A percentile compares a stretch with the other conserved stretches of the same genome.
phyloP scores from a whole-genome alignment of 2,797 vertebrate species.

The Picus viridis region DNA sequence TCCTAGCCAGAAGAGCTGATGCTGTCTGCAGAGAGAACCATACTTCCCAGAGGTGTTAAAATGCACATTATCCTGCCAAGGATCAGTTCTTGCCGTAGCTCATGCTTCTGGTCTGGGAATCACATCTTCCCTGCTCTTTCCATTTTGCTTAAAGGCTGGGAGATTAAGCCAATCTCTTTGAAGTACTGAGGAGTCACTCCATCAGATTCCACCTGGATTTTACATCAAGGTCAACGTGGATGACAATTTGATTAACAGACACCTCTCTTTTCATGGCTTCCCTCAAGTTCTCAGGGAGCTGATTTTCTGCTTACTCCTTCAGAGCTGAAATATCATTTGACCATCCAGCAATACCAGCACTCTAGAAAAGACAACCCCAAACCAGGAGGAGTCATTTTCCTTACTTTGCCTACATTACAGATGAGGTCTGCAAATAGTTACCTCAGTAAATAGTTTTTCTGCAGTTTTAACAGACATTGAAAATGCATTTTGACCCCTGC shows the following conservation, averaged over 20 bases:
- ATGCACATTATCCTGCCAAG: neutral
- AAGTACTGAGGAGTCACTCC: neutral
- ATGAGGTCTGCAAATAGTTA: neutral
- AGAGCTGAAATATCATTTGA: neutral
- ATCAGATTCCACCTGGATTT: neutral
- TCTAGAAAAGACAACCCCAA: neutral
- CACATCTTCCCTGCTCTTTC: neutral
- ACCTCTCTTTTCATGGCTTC: neutral
- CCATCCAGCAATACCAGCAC: neutral
- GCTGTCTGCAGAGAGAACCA: rapidly evolving
- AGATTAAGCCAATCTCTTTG: neutral
- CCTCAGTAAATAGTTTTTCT: neutral
- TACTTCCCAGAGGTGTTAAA: neutral
- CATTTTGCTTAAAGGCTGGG: neutral
- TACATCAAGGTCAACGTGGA: neutral
- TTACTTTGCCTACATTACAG: neutral
- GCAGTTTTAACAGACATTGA: neutral
- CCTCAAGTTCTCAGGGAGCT: neutral
- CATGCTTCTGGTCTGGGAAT: neutral
- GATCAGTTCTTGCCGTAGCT: neutral
- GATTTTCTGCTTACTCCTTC: neutral
- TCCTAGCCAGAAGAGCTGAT: neutral
- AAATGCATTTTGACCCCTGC: neutral
- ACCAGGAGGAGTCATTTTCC: neutral
- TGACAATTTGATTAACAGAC: neutral